phyloP scores from a whole-genome alignment of 1,140 invertebrate species.

The Leucophenga varia region DNA sequence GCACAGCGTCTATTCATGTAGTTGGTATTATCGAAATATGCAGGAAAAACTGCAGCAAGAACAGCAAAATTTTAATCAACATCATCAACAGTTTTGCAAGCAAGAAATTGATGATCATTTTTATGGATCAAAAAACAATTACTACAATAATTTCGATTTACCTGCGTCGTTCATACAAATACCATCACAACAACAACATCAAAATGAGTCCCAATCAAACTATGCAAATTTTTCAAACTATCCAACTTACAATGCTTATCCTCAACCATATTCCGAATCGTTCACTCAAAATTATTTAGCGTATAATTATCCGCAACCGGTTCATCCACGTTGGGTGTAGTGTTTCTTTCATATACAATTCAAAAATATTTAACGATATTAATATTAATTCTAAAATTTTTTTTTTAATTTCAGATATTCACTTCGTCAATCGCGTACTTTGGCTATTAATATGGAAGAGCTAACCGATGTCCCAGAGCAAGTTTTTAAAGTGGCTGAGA shows the following conservation, averaged over 20 bases:
- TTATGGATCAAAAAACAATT: no score
- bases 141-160: no score
- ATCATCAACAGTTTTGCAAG: not conserved
- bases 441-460: conserved; percentile 69
- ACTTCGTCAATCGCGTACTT: conserved; percentile 69
- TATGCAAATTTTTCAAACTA: no score
- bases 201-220: no score
- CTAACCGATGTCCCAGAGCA: conserved; percentile 67
- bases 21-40: no score
- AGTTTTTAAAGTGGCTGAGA: conserved; percentile 69
- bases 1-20: no score
- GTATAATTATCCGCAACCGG: conserved; percentile 1
- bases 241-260: no score
- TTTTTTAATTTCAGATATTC: conserved; percentile 62
- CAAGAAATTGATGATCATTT: not conserved
- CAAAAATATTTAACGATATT: no score
- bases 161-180: no score
- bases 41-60: conserved; percentile 19
- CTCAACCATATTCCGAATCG: no score
- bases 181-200: no score
- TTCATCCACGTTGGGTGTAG: conserved; percentile 40
- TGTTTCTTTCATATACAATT: conserved; percentile 19
- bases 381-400: conserved; percentile 21
- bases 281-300: no score
- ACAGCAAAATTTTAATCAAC: conserved; percentile 13